Evolutionary conservation across 2,797 vertebrate genomes (phyloP), one percentile per base, ranked within the genome.

Genomic region (Spinibarbus caldwelli): DNA sequence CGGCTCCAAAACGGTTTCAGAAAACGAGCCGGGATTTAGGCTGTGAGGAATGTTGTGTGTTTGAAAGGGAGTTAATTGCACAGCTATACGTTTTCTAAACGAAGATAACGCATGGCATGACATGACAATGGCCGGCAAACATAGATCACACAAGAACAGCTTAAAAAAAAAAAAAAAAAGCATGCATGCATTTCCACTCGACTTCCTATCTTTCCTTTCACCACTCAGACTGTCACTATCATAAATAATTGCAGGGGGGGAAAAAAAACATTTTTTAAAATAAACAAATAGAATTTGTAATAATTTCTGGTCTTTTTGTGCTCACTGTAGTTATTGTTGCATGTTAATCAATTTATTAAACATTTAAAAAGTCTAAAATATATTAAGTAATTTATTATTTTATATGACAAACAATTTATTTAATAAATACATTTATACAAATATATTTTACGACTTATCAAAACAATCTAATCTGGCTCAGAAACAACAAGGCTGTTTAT

Each of bases 1-100:
- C 29, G 71, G 77, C 73, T 36, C 15, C 64, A n/a, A 78, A 78
- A 54, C 2, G 29, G 19, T 82, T 67, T 79, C 34, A 38, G 26
- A 86, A 52, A 45, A n/a, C 12, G 9, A 54, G 31, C 26, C 1
- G n/a, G 81, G 76, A 29, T 52, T 72, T 29, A 54, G 14, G 34
- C 80, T 59, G 36, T 29, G 19, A 47, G 31, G 76, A 86, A 70
- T 34, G 57, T 34, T 11, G 26, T 23, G 68, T 38, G 23, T 78
- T 31, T 14, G 67, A 67, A 41, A 68, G 49, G 43, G 71, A 31
- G 78, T 49, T 41, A 49, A 80, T 36, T 47, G 12, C 19, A 67
- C 29, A n/a, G 19, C 19, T 34, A 49, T 80, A 66, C 2, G 4
- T 80, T 68, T 80, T 68, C 19, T 8, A 38, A 68, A 52, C 4